Evolutionary conservation across 2,797 vertebrate genomes (phyloP), one percentile per base, ranked within the genome.

Genomic region (Ptychadena robeensis): DNA sequence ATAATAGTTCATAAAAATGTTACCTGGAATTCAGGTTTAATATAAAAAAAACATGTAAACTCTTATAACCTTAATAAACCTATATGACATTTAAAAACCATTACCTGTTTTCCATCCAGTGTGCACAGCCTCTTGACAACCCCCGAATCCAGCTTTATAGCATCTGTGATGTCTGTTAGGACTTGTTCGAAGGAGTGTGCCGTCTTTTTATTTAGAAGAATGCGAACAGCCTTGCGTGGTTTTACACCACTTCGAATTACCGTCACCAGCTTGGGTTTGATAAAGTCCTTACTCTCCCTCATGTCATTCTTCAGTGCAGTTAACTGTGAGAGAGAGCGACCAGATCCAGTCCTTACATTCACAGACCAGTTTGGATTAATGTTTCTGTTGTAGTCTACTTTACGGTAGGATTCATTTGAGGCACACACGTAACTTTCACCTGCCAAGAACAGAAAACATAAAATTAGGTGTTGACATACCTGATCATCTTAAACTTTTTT

Each of bases 171-270:
- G 89, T 99, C 98, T 0, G 96, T 97, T 88, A 99, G 91, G 86
- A 99, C 98, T 88, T 99, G 98, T 15, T 99, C 98, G 0, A 99
- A 98, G 86, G 97, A 99, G 91, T 99, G 98, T 0, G 97, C 98
- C 0, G 98, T 99, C 93, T 99, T 99, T 93, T 97, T 99, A 85
- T 99, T 99, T 83, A 99, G 95, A 82, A 99, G 96, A 75, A 99
- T 94, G 40, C 98, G 93, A 6, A 99, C 98, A 0, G 98, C 98
- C 90, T 99, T 99, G 63, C 98, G 95, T 0, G 98, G 98, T 87
- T 98, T 99, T 68, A 98, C 97, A 1, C 98, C 98, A 37, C 97
- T 96, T 59, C 98, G 95, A 86, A 99, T 98, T 87, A 99, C 97
- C 0, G 98, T 99, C 91, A 99, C 98, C 15, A 99, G 85, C 73